phyloP scores from a whole-genome alignment of 2,113 vertebrate genomes.

The Calyptomena viridis region DNA sequence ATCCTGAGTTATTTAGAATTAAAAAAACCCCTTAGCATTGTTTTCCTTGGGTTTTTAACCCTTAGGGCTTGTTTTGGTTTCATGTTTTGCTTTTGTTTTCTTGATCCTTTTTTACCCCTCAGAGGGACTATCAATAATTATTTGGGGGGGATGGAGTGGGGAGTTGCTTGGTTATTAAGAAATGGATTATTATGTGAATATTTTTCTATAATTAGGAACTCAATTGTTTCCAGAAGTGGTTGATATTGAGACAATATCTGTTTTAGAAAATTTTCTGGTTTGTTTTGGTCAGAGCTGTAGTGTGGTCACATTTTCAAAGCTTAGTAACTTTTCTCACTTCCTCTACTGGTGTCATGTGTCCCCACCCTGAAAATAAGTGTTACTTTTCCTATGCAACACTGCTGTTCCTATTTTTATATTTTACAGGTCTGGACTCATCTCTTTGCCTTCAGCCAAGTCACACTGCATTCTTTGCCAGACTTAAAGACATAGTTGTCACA shows the following conservation, averaged over 20 bases:
- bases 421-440: conserved; percentile 86
- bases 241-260: background rate
- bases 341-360: background rate
- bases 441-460: conserved; percentile 82
- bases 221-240: background rate
- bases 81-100: background rate
- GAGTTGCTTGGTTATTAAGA: background rate
- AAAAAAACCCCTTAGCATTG: background rate
- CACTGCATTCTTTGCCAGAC: conserved; percentile 84
- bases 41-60: background rate
- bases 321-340: background rate
- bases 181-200: background rate
- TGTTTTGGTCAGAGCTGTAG: background rate
- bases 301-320: background rate
- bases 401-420: background rate
- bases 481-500: conserved; percentile 88
- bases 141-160: background rate
- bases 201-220: background rate
- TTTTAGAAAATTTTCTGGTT: background rate
- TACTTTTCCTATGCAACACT: background rate
- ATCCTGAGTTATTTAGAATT: background rate
- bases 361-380: background rate
- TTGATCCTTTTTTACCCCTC: background rate
- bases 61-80: background rate
- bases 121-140: background rate